Conservation (phyloP, 2,888 invertebrate genomes). For the Tortricodes alternella region DNA sequence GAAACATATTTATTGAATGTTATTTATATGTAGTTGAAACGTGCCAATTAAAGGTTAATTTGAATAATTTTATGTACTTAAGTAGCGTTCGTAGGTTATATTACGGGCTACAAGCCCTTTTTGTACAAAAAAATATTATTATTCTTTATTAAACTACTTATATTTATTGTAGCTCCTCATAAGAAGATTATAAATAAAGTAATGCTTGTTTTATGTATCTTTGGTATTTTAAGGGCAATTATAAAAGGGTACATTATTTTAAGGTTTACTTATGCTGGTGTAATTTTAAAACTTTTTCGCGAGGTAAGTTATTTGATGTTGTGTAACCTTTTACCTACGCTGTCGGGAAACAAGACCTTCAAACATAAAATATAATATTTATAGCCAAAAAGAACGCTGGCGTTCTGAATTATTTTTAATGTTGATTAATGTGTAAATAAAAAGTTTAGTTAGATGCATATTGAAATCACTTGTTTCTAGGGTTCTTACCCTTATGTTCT, state of each 20-base stretch:
- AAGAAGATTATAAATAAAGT: constrained; percentile 11
- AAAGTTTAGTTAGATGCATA: constrained; percentile 7
- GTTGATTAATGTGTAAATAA: constrained; percentile 9
- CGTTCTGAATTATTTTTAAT: constrained; percentile 23
- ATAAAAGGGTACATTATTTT: constrained; percentile 1
- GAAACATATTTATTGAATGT: constrained; percentile 22
- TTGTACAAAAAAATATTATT: constrained; percentile 17
- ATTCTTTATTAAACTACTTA: constrained; percentile 15
- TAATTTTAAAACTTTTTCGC: too few species aligned
- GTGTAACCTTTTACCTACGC: too few species aligned
- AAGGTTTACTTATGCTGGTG: too few species aligned
- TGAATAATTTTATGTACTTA: constrained; percentile 23
- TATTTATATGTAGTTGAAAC: constrained; percentile 24
- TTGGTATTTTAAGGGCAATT: constrained; percentile 3
- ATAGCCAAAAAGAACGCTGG: constrained; percentile 12
- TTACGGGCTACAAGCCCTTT: constrained; percentile 23
- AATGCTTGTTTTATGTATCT: constrained; percentile 5
- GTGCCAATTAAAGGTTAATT: constrained; percentile 30
- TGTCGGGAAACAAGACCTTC: neutral
- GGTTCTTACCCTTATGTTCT: constrained; percentile 2
- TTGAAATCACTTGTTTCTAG: constrained; percentile 4
- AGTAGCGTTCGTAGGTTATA: constrained; percentile 13
- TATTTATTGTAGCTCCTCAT: constrained; percentile 5
- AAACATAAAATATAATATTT: neutral
- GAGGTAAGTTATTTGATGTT: too few species aligned